Conservation (phyloP, 2,113 vertebrate genomes). For the Istiophorus platypterus region DNA sequence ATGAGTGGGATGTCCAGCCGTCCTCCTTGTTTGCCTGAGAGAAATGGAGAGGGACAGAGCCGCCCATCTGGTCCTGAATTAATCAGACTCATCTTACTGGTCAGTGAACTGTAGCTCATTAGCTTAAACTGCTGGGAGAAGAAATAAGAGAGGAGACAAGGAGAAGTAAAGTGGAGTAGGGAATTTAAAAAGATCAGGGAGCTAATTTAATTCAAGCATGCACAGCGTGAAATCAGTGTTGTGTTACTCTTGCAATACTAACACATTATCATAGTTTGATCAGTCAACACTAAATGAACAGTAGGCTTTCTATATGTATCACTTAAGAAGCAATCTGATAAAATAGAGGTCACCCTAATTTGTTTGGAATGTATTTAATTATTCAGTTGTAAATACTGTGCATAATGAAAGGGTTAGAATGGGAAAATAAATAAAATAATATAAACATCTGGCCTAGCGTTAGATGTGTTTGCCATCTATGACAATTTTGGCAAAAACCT, state of each 20-base stretch:
- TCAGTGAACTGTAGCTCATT: conserved; percentile 66
- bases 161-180: conserved; percentile 5
- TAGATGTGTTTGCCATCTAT: neutral
- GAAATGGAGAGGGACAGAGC: conserved; percentile 63
- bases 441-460: neutral
- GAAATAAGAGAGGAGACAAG: neutral
- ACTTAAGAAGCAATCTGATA: neutral
- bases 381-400: neutral
- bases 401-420: neutral
- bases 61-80: conserved; percentile 67
- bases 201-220: neutral
- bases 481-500: neutral
- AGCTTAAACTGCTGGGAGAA: conserved; percentile 35
- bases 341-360: neutral
- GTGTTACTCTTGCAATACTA: neutral
- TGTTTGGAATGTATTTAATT: neutral
- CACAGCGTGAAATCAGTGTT: neutral
- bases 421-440: neutral
- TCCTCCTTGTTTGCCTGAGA: conserved; percentile 66
- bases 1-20: conserved; percentile 56
- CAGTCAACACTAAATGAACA: neutral
- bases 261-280: neutral
- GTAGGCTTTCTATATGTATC: neutral
- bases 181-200: conserved; percentile 9
- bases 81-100: conserved; percentile 69